Evolutionary conservation across 1,140 invertebrate genomes (phyloP).

Genomic region (Hylaeus volcanicus): DNA sequence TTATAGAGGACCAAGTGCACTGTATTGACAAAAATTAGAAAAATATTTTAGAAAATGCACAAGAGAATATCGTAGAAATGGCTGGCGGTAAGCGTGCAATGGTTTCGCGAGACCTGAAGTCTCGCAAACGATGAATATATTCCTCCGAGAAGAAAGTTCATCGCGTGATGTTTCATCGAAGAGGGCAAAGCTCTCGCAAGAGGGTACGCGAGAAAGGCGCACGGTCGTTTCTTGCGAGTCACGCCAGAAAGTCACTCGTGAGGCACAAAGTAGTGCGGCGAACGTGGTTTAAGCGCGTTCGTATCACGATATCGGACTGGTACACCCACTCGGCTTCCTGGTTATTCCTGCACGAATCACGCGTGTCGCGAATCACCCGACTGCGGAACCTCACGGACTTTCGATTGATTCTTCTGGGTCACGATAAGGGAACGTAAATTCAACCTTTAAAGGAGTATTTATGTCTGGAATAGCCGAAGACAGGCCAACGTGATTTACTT

Average conservation of each 20-base stretch:
- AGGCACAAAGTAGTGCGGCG: constrained; percentile 20
- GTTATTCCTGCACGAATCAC: constrained; percentile 42
- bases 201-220: constrained; percentile 8
- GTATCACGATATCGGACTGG: constrained; percentile 46
- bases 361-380: constrained; percentile 23
- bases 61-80: no score
- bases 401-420: constrained; percentile 55
- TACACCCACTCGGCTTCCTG: constrained; percentile 19
- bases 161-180: not conserved
- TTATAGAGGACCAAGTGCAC: no score
- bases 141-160: not conserved
- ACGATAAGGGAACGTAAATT: constrained; percentile 30
- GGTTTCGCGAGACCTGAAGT: not conserved
- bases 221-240: constrained; percentile 25
- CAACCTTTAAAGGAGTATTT: not conserved
- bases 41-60: no score
- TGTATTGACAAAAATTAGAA: no score
- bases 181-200: not conserved
- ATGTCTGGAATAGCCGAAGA: no score
- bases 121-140: not conserved
- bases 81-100: not conserved
- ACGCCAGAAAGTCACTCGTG: constrained; percentile 43
- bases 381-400: constrained; percentile 30
- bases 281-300: constrained; percentile 17
- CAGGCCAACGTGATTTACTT: no score